Conservation (phyloP, 1,140 invertebrate genomes). For the Brachionus plicatilis region DNA sequence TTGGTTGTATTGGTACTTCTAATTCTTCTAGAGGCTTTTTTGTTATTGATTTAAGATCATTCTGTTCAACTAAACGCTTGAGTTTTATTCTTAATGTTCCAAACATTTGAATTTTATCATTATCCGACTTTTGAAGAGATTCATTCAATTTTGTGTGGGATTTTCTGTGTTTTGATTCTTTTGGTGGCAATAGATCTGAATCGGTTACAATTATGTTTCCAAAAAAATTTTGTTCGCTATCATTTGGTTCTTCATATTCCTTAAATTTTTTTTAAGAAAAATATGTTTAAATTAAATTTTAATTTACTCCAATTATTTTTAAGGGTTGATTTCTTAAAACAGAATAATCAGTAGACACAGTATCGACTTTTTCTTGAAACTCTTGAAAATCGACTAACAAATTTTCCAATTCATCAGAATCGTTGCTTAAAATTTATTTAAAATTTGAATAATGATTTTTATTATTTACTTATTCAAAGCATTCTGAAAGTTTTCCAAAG, state of each 20-base stretch:
- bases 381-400: background rate
- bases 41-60: background rate
- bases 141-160: background rate
- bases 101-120: slow-evolving; percentile 20
- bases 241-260: slow-evolving; percentile 10
- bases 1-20: background rate
- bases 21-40: background rate
- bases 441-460: background rate
- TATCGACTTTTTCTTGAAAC: background rate
- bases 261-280: background rate
- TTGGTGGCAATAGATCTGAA: background rate
- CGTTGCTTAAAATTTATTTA: background rate
- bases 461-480: background rate
- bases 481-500: background rate
- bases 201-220: slow-evolving; percentile 22
- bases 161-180: slow-evolving; percentile 8
- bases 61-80: slow-evolving; percentile 10
- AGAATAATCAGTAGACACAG: background rate
- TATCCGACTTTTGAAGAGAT: background rate
- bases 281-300: background rate
- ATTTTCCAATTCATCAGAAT: background rate
- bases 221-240: background rate
- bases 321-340: slow-evolving; percentile 5
- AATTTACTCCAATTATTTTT: slow-evolving; percentile 3
- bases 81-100: slow-evolving; percentile 34